phyloP scores from a whole-genome alignment of 2,113 vertebrate genomes.

The Mohoua ochrocephala region DNA sequence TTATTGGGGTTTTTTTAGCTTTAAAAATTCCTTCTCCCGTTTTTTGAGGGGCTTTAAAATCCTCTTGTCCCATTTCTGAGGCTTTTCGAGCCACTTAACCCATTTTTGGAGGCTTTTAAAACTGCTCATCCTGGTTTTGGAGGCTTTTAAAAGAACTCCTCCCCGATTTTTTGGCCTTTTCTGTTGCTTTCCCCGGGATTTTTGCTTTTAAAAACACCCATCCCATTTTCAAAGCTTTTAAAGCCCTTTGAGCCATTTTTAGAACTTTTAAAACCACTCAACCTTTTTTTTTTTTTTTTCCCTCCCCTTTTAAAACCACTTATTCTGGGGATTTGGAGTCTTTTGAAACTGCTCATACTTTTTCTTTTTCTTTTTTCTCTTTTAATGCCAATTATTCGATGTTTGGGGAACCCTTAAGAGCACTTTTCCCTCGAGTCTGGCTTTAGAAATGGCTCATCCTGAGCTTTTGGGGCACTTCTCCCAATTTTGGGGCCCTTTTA shows the following conservation, averaged over 20 bases:
- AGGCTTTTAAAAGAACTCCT: neutral
- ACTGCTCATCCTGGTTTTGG: neutral
- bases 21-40: neutral
- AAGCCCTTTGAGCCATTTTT: neutral
- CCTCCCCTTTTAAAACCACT: neutral
- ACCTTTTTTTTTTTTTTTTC: neutral
- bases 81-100: neutral
- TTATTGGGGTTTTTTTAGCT: too few relatives aligned
- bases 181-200: neutral
- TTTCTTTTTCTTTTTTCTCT: neutral
- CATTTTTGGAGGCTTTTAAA: neutral
- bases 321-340: neutral
- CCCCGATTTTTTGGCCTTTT: neutral
- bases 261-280: neutral
- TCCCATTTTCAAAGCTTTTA: neutral
- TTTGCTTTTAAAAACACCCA: neutral
- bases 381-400: neutral
- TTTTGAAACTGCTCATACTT: neutral
- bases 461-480: neutral
- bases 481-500: neutral
- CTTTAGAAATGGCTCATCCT: fast-evolving
- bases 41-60: neutral
- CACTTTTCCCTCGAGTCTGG: too few relatives aligned
- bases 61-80: neutral
- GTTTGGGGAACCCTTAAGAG: too few relatives aligned